Evolutionary conservation across 1,140 invertebrate species (phyloP).

Genomic region (Drosophila rhopaloa): DNA sequence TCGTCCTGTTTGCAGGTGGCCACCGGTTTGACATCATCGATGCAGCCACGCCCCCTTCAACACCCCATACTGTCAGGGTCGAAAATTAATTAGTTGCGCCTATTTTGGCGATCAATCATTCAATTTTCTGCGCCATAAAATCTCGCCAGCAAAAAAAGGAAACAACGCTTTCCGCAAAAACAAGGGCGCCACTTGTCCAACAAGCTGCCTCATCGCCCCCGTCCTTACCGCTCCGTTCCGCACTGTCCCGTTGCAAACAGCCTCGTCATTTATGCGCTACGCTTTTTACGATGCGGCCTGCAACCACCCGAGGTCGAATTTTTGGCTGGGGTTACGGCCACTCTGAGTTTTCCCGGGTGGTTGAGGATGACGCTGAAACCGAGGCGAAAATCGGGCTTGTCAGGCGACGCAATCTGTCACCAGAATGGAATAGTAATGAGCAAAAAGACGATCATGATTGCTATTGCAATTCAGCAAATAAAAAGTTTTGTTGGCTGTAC

Average conservation of each 20-base stretch:
- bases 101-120: slow-evolving; percentile 80
- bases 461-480: slow-evolving; percentile 7
- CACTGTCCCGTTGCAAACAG: slow-evolving; percentile 38
- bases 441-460: slow-evolving; percentile 25
- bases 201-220: slow-evolving; percentile 34
- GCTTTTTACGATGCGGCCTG: slow-evolving; percentile 60
- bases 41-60: slow-evolving; percentile 61
- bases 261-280: slow-evolving; percentile 67
- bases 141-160: slow-evolving; percentile 32
- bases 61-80: slow-evolving; percentile 45
- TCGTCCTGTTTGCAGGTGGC: slow-evolving; percentile 63
- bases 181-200: slow-evolving; percentile 62
- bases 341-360: background rate
- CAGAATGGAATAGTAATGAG: slow-evolving; percentile 38
- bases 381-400: slow-evolving; percentile 3
- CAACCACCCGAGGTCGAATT: slow-evolving; percentile 20
- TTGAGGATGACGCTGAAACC: background rate
- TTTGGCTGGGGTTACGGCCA: slow-evolving; percentile 4
- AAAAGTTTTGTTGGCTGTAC: background rate
- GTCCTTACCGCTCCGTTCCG: slow-evolving; percentile 20
- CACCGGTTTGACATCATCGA: slow-evolving; percentile 31
- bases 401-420: slow-evolving; percentile 64
- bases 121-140: slow-evolving; percentile 80
- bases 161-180: slow-evolving; percentile 45
- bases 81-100: slow-evolving; percentile 79